Evolutionary conservation across 2,797 vertebrate species (phyloP).

Genomic region (Ataeniobius toweri): DNA sequence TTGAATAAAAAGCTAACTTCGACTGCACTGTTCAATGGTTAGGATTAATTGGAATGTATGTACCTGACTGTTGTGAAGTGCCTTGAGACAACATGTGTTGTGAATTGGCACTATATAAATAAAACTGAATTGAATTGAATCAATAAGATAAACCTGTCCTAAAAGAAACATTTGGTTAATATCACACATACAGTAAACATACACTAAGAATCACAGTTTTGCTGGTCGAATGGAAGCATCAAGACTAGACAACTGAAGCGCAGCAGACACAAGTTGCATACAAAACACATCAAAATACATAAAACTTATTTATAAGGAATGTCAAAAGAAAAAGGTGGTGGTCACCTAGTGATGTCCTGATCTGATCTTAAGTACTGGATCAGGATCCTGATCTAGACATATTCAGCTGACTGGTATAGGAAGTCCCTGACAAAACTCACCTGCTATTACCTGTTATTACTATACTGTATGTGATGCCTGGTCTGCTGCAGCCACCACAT

Average conservation of each 20-base stretch:
- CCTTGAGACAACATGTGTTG: too few species aligned
- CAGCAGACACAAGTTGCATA: conserved; percentile 29
- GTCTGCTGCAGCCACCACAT: too few species aligned
- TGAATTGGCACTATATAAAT: too few species aligned
- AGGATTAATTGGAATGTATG: too few species aligned
- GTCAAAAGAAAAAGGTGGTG: background rate
- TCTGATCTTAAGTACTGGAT: background rate
- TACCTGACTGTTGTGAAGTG: too few species aligned
- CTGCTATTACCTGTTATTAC: background rate
- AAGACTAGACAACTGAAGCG: conserved; percentile 29
- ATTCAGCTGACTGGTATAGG: background rate
- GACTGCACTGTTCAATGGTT: too few species aligned
- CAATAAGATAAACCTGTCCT: conserved; percentile 3
- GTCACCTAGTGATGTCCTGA: background rate
- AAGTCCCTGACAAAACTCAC: background rate
- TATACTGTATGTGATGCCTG: background rate
- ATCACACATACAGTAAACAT: conserved; percentile 36
- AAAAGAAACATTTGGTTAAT: conserved; percentile 27
- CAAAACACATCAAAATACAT: conserved; percentile 14
- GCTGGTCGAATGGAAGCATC: conserved; percentile 30
- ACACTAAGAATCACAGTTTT: conserved; percentile 21
- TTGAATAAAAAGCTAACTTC: too few species aligned
- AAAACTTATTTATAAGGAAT: conserved; percentile 4
- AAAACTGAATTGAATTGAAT: too few species aligned
- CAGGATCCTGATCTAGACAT: background rate